These are phyloP conservation scores for Conops quadrifasciatus DNA, from an alignment of 2,888 invertebrate species.

Conservation along the genomic window DNA sequence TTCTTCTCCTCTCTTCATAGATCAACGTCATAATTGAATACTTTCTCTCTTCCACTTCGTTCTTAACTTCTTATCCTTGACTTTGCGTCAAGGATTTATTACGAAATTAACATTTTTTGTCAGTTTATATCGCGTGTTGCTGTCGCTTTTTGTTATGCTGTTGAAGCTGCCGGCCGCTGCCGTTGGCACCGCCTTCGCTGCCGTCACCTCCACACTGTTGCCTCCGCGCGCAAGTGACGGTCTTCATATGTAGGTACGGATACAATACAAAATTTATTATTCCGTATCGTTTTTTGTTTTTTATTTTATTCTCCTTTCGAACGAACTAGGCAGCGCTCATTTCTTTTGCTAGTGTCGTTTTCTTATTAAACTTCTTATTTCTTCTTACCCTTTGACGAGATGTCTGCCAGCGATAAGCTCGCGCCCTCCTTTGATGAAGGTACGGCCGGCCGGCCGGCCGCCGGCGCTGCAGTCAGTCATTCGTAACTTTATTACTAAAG, in stretches of 20 bases:
- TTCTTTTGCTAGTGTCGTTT: neutral
- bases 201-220: neutral
- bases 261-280: neutral
- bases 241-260: neutral
- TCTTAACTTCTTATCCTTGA: slow-evolving; percentile 24
- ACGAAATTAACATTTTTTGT: slow-evolving; percentile 35
- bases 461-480: slow-evolving; percentile 7
- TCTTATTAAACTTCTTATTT: slow-evolving; percentile 1
- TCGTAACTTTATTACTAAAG: slow-evolving; percentile 32
- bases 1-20: neutral
- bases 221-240: too few species aligned
- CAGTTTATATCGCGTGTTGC: slow-evolving; percentile 44
- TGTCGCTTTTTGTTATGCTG: slow-evolving; percentile 13
- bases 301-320: neutral
- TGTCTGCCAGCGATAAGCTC: slow-evolving; percentile 29
- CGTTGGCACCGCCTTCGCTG: neutral
- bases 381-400: slow-evolving; percentile 3
- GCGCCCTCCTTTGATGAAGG: neutral
- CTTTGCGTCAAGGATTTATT: slow-evolving; percentile 35
- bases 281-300: neutral
- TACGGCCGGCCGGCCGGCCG: neutral
- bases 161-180: neutral
- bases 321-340: neutral
- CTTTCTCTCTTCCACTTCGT: neutral
- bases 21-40: slow-evolving; percentile 10